Base-by-base conservation (phyloP, 2,797 vertebrate genomes). In the Melanotaenia parkinsoni region DNA sequence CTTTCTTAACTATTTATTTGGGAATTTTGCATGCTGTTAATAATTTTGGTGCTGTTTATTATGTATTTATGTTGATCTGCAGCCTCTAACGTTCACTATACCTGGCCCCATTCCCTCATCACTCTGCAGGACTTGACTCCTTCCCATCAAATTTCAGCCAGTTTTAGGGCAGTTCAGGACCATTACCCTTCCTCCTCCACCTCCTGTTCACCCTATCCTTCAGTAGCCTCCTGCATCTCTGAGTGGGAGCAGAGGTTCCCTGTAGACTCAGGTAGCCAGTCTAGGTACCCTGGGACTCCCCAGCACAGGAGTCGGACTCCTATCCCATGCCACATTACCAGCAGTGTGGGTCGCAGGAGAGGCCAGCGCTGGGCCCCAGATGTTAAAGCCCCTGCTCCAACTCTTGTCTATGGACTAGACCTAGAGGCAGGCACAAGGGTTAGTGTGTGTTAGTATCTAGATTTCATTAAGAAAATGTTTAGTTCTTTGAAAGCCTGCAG, bases 161-260 rank as follows among this genome's bases (percentile, higher is more conserved):
- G 11, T 62, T 35, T 87, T 88, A 91, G 67, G 92, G 85, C 88
- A 94, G 95, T 79, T 92, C 95, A 87, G 96, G 95, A 92, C 91
- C 90, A 62, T 43, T 54, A 70, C 93, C 95, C 76, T 70, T 58
- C 53, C 94, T 64, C 80, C 37, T 13, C 67, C 67, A 63, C 28
- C 24, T 67, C 79, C 38, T 58, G 94, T 47, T 94, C 94, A 90
- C 87, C 91, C 93, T 96, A 91, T 87, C 90, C 96, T 81, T 98
- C 97, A 72, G 98, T 99, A 93, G 96, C 97, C 82, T 97, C 97
- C 87, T 97, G 94, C 70, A 83, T 99, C 79, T 95, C 95, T 51
- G 93, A 97, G 4, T 99, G 97, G 97, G 97, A 99, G 93, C 96
- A 96, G 94, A 96, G 89, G 88, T 90, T 92, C 37, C 96, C 96